Base-by-base conservation (phyloP, 1,140 invertebrate species). In the Pseudomyrmex concolor region DNA sequence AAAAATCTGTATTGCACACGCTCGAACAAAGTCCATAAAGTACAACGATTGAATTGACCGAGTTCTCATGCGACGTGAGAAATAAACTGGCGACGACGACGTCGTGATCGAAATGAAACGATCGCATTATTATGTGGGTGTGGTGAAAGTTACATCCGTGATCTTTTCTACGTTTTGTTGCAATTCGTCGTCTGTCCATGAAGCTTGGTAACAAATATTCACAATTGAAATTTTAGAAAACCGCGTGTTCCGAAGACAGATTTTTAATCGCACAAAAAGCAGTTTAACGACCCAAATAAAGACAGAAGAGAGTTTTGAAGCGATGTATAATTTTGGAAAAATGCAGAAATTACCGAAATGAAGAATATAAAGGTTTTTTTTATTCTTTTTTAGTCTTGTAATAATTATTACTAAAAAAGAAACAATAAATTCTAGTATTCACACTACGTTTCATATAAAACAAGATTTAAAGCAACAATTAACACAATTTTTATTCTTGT, bases 71-170 rank as follows among this genome's bases (percentile, higher is more conserved):
- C 66, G 22, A 19, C 54, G 9, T 80, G 76, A 80, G 71, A 80
- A 80, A 80, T 80, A 66, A 70, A 25, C 66, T 19, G 12, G 19
- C 43, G 64, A 22, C 34, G 64, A 22, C 34, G 34, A 34, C 57
- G 76, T 19, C 76, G 76, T 66, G 54, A 80, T 80, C 76, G 66
- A 80, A 80, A 80, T 80, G 76, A 71, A 80, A 80, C 76, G 76
- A 80, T 80, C 76, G 66, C 54, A 70, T 71, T 80, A 80, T 70
- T 71, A 70, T 51, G 57, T 80, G 76, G 76, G 76, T 80, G 76
- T 71, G 76, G 66, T 80, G 4, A 55, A 59, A 70, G 76, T 80
- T 80, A 50, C 15, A 43, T 12, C 66, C 43, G 17, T 45, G 50
- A 12, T 50, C 54, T 34, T 34, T 34, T 34, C 45, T 12, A 4